Base-by-base conservation (phyloP, 2,113 vertebrate species). In the Rhinolophus sinicus region DNA sequence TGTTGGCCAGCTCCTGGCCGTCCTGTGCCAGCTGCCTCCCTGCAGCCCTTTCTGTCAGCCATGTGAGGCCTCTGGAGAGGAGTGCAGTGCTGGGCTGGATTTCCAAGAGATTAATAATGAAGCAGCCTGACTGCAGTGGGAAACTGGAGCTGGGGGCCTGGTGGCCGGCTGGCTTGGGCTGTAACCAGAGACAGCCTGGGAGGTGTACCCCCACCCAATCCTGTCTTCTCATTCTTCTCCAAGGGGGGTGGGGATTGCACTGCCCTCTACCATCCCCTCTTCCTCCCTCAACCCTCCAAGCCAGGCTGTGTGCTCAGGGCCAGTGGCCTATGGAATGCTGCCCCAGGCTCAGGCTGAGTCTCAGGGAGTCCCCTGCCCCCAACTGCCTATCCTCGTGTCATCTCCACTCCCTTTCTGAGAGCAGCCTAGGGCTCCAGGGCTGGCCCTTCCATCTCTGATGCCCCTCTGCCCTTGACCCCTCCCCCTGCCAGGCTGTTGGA, bases 401-500 rank as follows among this genome's bases (percentile, higher is more conserved):
- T 72, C 50, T 44, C 33, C 52, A 9, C 69, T 77, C n/a, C 65
- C 54, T 76, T 88, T 56, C 65, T 86, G 81, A 96, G 60, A 47
- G 70, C 65, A n/a, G 40, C 15, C 21, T 38, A 78, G 35, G 12
- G 5, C 91, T 95, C 84, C 58, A 81, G 77, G 91, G 14, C 60
- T 93, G 28, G 58, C 33, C 52, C 26, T 60, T 84, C 52, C 40
- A 1, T 44, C 67, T 56, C 90, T 97, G 33, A 96, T 88, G 88
- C 11, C n/a, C 38, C 60, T 90, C 78, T 84, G 58, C 28, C 52
- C 58, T 88, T 70, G 50, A 33, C 18, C n/a, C 77, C 13, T 97
- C 72, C 88, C 75, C 95, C 62, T n/a, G 18, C 60, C 96, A 99
- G 99, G 98, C 98, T 99, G n/a, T 98, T 99, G 93, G 99, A 99